Evolutionary conservation across 1,140 invertebrate species (phyloP).

Genomic region (Macrobrachium rosenbergii): DNA sequence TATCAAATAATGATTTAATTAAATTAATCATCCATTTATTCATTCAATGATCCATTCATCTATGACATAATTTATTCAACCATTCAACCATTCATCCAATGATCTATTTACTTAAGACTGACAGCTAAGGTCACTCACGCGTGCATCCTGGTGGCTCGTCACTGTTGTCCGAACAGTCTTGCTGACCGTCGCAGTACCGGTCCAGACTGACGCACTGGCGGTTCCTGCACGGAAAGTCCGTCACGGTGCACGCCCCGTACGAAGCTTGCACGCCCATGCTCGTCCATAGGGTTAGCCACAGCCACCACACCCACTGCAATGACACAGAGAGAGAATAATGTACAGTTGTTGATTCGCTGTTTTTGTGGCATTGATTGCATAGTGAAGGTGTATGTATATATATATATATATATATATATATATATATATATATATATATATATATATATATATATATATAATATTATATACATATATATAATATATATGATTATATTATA

Average conservation of each 20-base stretch:
- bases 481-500: too few relatives aligned
- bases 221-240: slow-evolving; percentile 60
- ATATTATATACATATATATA: too few relatives aligned
- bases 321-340: not conserved
- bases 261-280: slow-evolving; percentile 9
- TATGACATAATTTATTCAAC: too few relatives aligned
- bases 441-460: slow-evolving; percentile 11
- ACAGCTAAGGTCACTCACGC: slow-evolving; percentile 19
- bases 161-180: slow-evolving; percentile 63
- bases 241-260: slow-evolving; percentile 49
- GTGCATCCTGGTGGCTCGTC: slow-evolving; percentile 64
- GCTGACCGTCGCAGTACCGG: slow-evolving; percentile 63
- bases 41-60: too few relatives aligned
- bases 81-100: too few relatives aligned
- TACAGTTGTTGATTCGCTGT: not conserved
- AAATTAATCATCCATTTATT: not conserved
- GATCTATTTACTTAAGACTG: too few relatives aligned
- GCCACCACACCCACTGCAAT: slow-evolving; percentile 22
- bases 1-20: not conserved
- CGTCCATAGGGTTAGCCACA: slow-evolving; percentile 29
- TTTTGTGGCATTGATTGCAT: not conserved
- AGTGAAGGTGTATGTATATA: too few relatives aligned
- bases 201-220: slow-evolving; percentile 62
- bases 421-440: slow-evolving; percentile 8
- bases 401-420: slow-evolving; percentile 9